Conservation (phyloP, 2,797 vertebrate species). For the Prunella strophiata region DNA sequence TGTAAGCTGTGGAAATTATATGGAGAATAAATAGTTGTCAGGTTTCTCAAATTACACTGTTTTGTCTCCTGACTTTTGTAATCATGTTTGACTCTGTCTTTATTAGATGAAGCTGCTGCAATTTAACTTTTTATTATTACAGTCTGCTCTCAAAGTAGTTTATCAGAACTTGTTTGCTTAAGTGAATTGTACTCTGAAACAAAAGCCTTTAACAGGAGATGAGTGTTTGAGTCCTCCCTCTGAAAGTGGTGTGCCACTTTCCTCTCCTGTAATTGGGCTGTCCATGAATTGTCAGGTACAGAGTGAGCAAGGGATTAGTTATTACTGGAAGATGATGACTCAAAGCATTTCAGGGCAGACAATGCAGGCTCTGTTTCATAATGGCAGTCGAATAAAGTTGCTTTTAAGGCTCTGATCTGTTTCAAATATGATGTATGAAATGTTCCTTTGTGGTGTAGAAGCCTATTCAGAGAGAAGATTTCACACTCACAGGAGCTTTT, state of each 20-base stretch:
- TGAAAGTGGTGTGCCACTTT: not conserved
- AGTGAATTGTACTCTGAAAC: not conserved
- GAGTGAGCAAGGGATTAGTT: conserved; percentile 1
- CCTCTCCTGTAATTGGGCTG: conserved; percentile 39
- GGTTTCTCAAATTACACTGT: not conserved
- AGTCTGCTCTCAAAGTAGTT: not conserved
- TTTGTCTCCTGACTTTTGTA: not conserved
- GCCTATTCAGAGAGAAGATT: not conserved
- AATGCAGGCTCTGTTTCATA: conserved; percentile 37
- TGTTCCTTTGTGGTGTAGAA: conserved; percentile 15
- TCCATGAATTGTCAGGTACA: conserved; percentile 4
- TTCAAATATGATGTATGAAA: conserved; percentile 21
- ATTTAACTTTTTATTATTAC: not conserved
- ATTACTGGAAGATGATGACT: conserved; percentile 58
- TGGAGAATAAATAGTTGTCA: not conserved
- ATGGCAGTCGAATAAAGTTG: conserved; percentile 16
- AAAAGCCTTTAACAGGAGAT: not conserved
- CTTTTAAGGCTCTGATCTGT: not conserved
- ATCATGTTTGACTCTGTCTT: not conserved
- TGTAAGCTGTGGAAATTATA: not conserved
- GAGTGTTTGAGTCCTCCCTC: not conserved
- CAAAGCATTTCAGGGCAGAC: conserved; percentile 44
- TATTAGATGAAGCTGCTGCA: not conserved
- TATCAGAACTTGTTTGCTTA: not conserved
- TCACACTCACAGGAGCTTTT: conserved; percentile 23